Conservation (phyloP, 2,888 invertebrate genomes). For the Neria commutata region DNA sequence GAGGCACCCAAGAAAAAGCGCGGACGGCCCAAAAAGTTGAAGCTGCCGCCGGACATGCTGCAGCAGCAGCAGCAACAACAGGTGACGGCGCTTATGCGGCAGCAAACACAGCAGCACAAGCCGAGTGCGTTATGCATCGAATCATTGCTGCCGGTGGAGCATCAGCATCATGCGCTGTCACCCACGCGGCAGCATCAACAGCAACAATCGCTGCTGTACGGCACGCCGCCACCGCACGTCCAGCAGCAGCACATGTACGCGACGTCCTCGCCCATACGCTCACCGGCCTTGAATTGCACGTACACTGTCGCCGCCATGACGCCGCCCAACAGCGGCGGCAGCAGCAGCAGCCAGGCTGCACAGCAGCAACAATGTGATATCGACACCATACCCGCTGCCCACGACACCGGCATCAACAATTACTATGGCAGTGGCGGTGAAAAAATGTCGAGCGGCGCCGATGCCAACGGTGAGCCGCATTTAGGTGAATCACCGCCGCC, state of each 20-base stretch:
- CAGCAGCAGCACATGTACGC: conserved; percentile 40
- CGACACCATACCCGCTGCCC: conserved; percentile 9
- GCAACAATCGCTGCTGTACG: conserved; percentile 34
- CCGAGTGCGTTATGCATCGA: conserved; percentile 44
- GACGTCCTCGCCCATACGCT: conserved; percentile 54
- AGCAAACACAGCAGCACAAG: conserved; percentile 60
- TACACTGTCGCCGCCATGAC: conserved; percentile 36
- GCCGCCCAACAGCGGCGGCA: conserved; percentile 30
- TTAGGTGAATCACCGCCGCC: conserved; percentile 49
- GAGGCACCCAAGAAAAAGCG: conserved; percentile 85
- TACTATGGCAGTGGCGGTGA: conserved; percentile 18
- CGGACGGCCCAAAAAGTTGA: conserved; percentile 86
- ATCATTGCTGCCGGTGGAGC: conserved; percentile 29
- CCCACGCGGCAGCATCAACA: conserved; percentile 49
- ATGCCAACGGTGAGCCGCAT: conserved; percentile 26
- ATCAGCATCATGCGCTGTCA: conserved; percentile 26
- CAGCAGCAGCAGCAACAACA: conserved; percentile 60
- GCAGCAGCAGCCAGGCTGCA: conserved; percentile 21
- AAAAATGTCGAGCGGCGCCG: no score
- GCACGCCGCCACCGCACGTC: conserved; percentile 46
- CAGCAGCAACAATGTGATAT: conserved; percentile 23
- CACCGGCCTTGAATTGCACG: conserved; percentile 52
- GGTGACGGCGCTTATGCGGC: conserved; percentile 2
- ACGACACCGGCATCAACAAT: conserved; percentile 9
- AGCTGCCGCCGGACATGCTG: conserved; percentile 59